These are phyloP conservation scores for Lypha dubia DNA, from an alignment of 2,888 invertebrate genomes.

Conservation along the genomic window DNA sequence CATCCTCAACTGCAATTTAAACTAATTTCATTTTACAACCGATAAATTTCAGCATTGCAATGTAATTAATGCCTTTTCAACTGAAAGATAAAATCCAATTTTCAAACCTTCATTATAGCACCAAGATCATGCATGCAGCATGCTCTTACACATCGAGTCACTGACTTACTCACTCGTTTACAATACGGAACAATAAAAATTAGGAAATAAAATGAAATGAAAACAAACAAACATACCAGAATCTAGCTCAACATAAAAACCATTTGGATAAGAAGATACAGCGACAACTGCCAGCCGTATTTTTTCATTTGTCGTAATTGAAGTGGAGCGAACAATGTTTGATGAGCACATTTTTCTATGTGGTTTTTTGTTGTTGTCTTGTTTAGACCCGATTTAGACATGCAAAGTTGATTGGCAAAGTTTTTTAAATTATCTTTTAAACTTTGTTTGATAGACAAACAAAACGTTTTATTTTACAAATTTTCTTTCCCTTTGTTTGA, in stretches of 20 bases:
- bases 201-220: background rate
- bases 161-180: background rate
- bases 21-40: slow-evolving; percentile 57
- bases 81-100: slow-evolving; percentile 46
- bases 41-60: slow-evolving; percentile 64
- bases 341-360: slow-evolving; percentile 34
- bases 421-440: too few species aligned
- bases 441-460: too few species aligned
- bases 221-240: slow-evolving; percentile 52
- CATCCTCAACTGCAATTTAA: slow-evolving; percentile 23
- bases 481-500: too few species aligned
- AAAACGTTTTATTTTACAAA: too few species aligned
- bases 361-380: too few species aligned
- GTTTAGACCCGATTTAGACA: too few species aligned
- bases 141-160: slow-evolving; percentile 21
- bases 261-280: slow-evolving; percentile 65
- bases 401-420: too few species aligned
- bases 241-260: slow-evolving; percentile 72
- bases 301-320: slow-evolving; percentile 27
- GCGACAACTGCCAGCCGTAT: slow-evolving; percentile 6
- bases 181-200: background rate
- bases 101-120: slow-evolving; percentile 63
- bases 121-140: too few species aligned
- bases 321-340: slow-evolving; percentile 32
- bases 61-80: slow-evolving; percentile 47